phyloP scores from a whole-genome alignment of 2,113 vertebrate genomes.

The Lonchura striata region DNA sequence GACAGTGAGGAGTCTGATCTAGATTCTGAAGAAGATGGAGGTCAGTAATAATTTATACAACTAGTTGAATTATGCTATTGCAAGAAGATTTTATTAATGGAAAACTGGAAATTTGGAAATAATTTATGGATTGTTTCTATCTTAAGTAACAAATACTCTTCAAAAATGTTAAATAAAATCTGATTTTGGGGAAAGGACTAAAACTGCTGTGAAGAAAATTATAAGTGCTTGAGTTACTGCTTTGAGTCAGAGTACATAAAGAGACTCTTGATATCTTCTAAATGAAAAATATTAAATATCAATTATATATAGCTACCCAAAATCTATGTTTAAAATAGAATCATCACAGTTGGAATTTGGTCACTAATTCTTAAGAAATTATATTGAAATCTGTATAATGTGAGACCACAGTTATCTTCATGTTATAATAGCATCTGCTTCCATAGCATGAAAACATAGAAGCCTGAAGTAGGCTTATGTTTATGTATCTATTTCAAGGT shows the following conservation, averaged over 20 bases:
- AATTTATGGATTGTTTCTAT: neutral
- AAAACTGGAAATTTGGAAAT: neutral
- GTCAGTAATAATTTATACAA: conserved; percentile 64
- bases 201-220: neutral
- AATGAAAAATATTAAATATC: neutral
- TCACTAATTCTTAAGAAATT: neutral
- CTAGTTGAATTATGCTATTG: neutral
- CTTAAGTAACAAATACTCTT: neutral
- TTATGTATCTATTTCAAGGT: neutral
- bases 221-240: neutral
- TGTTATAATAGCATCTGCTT: neutral
- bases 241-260: neutral
- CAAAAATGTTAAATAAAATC: neutral
- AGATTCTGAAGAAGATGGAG: conserved; percentile 97
- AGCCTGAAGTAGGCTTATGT: neutral
- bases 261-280: neutral
- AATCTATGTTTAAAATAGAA: neutral
- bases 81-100: neutral
- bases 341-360: neutral
- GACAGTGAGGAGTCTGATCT: conserved; percentile 97
- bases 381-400: neutral
- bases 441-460: neutral
- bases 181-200: neutral
- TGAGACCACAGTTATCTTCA: neutral
- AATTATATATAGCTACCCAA: neutral